These are phyloP conservation scores for Carassius carassius DNA, from an alignment of 2,113 vertebrate species.

Conservation along the genomic window DNA sequence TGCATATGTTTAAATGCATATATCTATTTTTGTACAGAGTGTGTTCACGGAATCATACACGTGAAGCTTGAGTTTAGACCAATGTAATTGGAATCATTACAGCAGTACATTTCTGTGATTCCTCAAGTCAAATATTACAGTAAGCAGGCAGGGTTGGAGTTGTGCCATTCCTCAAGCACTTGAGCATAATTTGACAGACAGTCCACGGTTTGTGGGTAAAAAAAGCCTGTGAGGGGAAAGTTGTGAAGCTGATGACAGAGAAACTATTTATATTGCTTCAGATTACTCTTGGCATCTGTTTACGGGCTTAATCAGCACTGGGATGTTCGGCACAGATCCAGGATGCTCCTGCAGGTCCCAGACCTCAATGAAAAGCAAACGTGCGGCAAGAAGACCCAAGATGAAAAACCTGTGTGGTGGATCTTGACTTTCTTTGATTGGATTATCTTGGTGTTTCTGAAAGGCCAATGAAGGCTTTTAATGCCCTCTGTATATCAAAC, in stretches of 20 bases:
- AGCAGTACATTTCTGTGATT: conserved; percentile 71
- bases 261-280: conserved; percentile 65
- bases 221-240: conserved; percentile 65
- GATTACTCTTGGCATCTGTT: conserved; percentile 72
- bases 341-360: conserved; percentile 65
- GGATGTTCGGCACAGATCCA: conserved; percentile 71
- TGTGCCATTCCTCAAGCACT: conserved; percentile 69
- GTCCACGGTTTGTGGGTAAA: no score
- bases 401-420: conserved; percentile 62
- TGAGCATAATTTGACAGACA: conserved; percentile 73
- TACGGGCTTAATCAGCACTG: conserved; percentile 66
- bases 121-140: conserved; percentile 69
- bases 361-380: conserved; percentile 68
- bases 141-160: conserved; percentile 63
- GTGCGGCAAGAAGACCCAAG: conserved; percentile 62
- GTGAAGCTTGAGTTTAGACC: not conserved
- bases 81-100: conserved; percentile 66
- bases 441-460: conserved; percentile 68
- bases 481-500: conserved; percentile 69
- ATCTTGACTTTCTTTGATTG: conserved; percentile 66
- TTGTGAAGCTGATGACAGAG: conserved; percentile 55
- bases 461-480: conserved; percentile 68
- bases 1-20: not conserved
- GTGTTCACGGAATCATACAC: not conserved
- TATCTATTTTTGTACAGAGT: not conserved